Evolutionary conservation across 1,140 invertebrate genomes (phyloP), one percentile per base, ranked within the genome.

Genomic region (Nephila pilipes): DNA sequence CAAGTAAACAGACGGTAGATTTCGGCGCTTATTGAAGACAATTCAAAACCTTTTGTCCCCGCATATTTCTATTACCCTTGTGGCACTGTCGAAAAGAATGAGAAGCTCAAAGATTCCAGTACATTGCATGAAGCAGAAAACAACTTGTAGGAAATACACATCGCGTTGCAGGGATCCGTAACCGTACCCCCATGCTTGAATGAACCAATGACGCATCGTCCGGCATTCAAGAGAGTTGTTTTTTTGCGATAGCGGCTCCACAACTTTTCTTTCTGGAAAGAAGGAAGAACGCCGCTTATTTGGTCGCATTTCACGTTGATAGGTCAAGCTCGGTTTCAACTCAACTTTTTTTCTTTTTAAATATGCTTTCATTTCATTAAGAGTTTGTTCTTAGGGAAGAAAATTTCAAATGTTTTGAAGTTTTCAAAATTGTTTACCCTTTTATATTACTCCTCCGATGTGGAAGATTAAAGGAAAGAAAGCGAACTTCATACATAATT

Each of bases 101-200:
- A 25, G 4, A 65, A 25, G 22, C 60, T 16, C 12, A 46, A 46
- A 3, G 57, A 58, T 58, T 58, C 57, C 57, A 58, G 57, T 16
- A 58, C 20, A 58, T 14, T 2, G 20, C 57, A 22, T 58, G 60
- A 65, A n/a, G 60, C 60, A 65, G 20, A 65, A 65, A 14, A 58
- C 57, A 14, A 58, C 57, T 58, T 20, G 57, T 58, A 46, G 38
- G 38, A 46, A 58, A 20, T 58, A 0, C 60, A 8, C 60, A 58
- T n/a, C n/a, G 60, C 20, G 1, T 22, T 10, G n/a, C 60, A 65
- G 22, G n/a, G 60, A 65, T 6, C 60, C 60, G 60, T 65, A 65
- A 65, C 60, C 60, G 60, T n/a, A 63, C 60, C 60, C 60, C 60
- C 60, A 65, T 65, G 60, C n/a, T 65, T 65, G 60, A 65, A 65